Evolutionary conservation across 2,113 vertebrate species (phyloP).

Genomic region (Heteronetta atricapilla): DNA sequence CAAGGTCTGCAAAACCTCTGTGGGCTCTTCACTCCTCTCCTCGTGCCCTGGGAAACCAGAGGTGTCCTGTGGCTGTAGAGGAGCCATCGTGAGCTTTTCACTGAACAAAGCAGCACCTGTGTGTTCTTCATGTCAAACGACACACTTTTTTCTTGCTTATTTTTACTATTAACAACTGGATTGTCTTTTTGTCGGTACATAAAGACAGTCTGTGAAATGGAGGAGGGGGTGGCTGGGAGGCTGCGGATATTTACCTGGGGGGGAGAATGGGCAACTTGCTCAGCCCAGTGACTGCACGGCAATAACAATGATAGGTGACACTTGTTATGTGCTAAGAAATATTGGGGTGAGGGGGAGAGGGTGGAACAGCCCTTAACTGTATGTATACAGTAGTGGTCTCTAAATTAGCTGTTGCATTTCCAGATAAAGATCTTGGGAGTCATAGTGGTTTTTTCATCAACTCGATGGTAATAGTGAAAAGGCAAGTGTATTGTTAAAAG

Average conservation of each 20-base stretch:
- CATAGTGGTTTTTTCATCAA: neutral
- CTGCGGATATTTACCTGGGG: neutral
- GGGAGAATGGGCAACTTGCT: neutral
- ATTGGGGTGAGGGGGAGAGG: neutral
- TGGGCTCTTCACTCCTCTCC: neutral
- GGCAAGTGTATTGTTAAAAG: slow-evolving; percentile 41
- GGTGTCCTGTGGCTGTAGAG: neutral
- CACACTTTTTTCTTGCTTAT: rapidly evolving
- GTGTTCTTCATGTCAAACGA: neutral
- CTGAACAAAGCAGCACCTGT: neutral
- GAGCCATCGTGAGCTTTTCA: neutral
- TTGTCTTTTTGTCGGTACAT: neutral
- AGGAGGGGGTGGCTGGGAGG: neutral
- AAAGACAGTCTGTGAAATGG: neutral
- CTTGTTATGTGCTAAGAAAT: neutral
- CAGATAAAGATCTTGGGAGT: slow-evolving; percentile 21
- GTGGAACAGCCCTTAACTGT: neutral
- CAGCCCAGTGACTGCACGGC: neutral
- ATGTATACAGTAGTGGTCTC: neutral
- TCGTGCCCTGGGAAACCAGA: neutral
- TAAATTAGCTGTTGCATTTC: neutral
- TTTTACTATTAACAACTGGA: neutral
- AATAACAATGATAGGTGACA: neutral
- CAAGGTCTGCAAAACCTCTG: neutral
- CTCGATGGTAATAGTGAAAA: slow-evolving; percentile 3